A percentile compares a stretch with the other conserved stretches of the same genome.
phyloP scores from a whole-genome alignment of 2,797 vertebrate genomes.

The Graptemys geographica region DNA sequence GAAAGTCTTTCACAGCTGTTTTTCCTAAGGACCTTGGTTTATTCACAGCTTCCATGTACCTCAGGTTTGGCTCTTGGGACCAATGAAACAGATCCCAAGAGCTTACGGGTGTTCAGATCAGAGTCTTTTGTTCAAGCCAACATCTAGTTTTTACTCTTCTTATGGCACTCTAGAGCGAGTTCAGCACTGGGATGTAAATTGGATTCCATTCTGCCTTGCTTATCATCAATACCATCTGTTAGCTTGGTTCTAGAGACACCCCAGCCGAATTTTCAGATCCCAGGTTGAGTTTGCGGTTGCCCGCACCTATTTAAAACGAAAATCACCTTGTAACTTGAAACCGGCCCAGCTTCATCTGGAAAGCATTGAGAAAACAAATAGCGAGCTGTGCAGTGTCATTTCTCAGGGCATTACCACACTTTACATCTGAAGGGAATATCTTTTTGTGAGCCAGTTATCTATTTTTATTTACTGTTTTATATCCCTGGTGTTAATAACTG shows the following conservation, averaged over 20 bases:
- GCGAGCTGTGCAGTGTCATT: neutral
- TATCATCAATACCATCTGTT: neutral
- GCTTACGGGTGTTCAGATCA: fast-evolving
- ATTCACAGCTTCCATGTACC: neutral
- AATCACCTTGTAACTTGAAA: neutral
- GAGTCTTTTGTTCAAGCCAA: neutral
- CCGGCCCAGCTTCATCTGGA: neutral
- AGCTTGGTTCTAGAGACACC: neutral
- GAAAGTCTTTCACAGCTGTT: neutral
- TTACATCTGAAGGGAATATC: slow-evolving; percentile 4
- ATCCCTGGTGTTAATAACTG: slow-evolving; percentile 39
- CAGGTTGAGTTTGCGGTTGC: neutral
- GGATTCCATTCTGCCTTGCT: neutral
- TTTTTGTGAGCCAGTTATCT: slow-evolving; percentile 20
- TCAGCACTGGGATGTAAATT: neutral
- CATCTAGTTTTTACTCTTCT: neutral
- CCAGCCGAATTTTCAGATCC: neutral
- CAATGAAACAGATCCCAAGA: neutral
- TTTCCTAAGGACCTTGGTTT: neutral
- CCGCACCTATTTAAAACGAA: neutral
- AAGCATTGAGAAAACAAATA: neutral
- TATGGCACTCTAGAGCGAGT: fast-evolving
- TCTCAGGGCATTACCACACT: neutral
- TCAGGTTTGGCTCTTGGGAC: neutral
- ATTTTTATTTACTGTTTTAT: slow-evolving; percentile 27